Conservation (phyloP, 2,888 invertebrate species). For the Tenthredo notha region DNA sequence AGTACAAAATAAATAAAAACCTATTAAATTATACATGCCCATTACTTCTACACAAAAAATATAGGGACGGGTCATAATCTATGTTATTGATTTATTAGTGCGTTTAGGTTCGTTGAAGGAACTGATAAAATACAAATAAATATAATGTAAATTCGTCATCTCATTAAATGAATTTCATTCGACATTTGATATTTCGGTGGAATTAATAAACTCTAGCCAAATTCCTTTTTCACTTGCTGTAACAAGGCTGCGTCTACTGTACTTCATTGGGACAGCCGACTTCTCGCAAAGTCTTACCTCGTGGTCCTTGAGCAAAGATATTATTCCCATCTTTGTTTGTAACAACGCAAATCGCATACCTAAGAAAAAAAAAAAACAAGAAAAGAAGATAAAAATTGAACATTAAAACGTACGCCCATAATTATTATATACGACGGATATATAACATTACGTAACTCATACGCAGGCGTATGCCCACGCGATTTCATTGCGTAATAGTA, state of each 20-base stretch:
- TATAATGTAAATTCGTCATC: not conserved
- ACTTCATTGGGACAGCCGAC: slow-evolving; percentile 70
- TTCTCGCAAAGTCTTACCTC: slow-evolving; percentile 69
- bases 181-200: not conserved
- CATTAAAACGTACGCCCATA: slow-evolving; percentile 15
- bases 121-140: not conserved
- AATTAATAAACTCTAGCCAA: slow-evolving; percentile 68
- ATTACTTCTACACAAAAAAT: not conserved
- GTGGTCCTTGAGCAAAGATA: slow-evolving; percentile 77
- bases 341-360: slow-evolving; percentile 81
- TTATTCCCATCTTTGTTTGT: slow-evolving; percentile 80
- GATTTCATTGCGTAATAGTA: not conserved
- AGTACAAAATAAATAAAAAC: not conserved
- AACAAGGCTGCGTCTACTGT: slow-evolving; percentile 73
- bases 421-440: not conserved
- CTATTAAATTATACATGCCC: not conserved
- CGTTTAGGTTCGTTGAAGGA: not conserved
- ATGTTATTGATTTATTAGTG: not conserved
- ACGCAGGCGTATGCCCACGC: not conserved
- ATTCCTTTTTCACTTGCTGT: slow-evolving; percentile 73
- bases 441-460: not conserved
- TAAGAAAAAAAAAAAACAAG: slow-evolving; percentile 67
- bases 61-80: not conserved
- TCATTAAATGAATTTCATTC: not conserved
- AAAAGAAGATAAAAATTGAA: not conserved